Base-by-base conservation (phyloP, 1,140 invertebrate species). In the Lordiphosa collinella region DNA sequence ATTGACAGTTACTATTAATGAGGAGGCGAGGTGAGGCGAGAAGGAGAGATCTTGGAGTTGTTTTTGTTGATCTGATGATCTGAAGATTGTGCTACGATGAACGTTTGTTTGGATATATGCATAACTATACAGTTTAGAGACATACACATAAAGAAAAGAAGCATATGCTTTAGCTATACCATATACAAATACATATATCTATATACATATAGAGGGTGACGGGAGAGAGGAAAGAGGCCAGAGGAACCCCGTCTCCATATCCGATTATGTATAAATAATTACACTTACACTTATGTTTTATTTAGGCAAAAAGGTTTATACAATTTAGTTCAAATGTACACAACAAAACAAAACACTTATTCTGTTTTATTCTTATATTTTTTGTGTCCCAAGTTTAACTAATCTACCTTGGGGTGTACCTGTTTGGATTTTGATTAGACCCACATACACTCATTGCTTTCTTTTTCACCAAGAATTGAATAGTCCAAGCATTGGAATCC, bases 271-370 rank as follows among this genome's bases (percentile, higher is more conserved):
- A 80, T 72, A 80, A 80, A 82, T 71, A 82, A 58, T 58, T 75
- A 82, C 68, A 75, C 70, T 70, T 80, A 75, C 51, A 71, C 60
- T 75, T 75, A 80, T 67, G 46, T 71, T 80, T 80, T 76, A 82
- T 76, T 64, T 82, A 80, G 76, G 78, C 54, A 38, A 82, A 80
- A 80, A 68, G 71, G 78, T 76, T 76, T 84, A 82, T 59, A 76
- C 78, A 82, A 82, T 84, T 82, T 82, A 82, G 76, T 82, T 82
- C 76, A 80, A 80, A 80, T 80, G 66, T 80, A 80, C 76, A 80
- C 76, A 59, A 48, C 31, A 47, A 47, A 12, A 31, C 22, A 53
- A 53, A 59, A 49, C 52, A 82, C 29, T 60, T 82, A 34, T 59
- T 56, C 58, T 58, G 40, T 73, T 82, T 65, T 62, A 59, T 57